Base-by-base conservation (phyloP, 2,113 vertebrate genomes). In the Zonotrichia leucophrys region DNA sequence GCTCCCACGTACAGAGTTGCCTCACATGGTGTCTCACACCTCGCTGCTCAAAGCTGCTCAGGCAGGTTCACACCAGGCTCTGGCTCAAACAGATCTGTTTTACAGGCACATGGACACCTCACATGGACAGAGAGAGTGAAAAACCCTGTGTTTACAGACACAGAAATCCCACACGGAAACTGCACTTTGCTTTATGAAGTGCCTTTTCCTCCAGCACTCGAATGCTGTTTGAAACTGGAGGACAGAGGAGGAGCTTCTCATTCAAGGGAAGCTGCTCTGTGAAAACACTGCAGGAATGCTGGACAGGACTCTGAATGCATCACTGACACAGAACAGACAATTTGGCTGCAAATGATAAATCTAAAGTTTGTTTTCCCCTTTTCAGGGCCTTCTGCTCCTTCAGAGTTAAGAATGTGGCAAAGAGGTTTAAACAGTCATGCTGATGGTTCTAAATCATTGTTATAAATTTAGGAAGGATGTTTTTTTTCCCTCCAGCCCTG, bases 1-100 rank as follows among this genome's bases (percentile, higher is more conserved):
- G 42, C 56, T 94, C 35, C 50, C 9, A 2, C 0, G 0, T 7
- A 31, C 27, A 5, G 78, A n/a, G 53, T 0, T 83, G 66, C 49
- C 67, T 68, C 23, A 6, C 24, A 4, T 0, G 2, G 25, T 22
- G 17, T 12, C 69, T 69, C 82, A 46, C 69, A 60, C 83, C 56
- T 79, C 6, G 0, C 74, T 58, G 78, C 39, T 5, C 10, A 2
- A 23, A 47, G 81, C 64, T 81, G 31, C 8, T 64, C 9, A 41
- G 81, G 21, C n/a, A 74, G 33, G 9, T 33, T 68, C 72, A 35
- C 39, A 49, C 22, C 16, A 55, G 35, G 70, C 20, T 66, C 70
- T 76, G 53, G 18, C 60, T 62, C 42, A 88, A 77, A 58, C 1
- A 16, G 1, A 20, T 24, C 42, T 85, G 2, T 12, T 25, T 28